A percentile compares a stretch with the other conserved stretches of the same genome.
Conservation (phyloP, 2,797 vertebrate species). For the Botia almorhae region DNA sequence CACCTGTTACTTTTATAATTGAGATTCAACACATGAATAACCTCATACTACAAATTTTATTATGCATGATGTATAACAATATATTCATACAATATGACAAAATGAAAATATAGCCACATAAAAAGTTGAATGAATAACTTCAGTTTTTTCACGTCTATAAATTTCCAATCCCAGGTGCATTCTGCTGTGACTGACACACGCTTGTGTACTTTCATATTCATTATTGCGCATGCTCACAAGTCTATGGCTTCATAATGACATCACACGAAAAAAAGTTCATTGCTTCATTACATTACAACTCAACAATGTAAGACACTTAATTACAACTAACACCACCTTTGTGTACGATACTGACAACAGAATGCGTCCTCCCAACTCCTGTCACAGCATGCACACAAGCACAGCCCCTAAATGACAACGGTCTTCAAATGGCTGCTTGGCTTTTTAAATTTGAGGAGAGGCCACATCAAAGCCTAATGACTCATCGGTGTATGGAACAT, state of each 20-base stretch:
- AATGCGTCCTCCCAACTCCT: slow-evolving; percentile 16
- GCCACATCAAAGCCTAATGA: slow-evolving; percentile 7
- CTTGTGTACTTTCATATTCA: background rate
- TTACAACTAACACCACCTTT: slow-evolving; percentile 7
- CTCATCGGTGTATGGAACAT: background rate
- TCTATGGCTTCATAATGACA: slow-evolving; percentile 10
- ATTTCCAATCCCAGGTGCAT: background rate
- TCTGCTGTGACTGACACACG: background rate
- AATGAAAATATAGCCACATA: too few species aligned
- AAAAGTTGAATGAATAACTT: too few species aligned
- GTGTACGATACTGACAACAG: slow-evolving; percentile 5
- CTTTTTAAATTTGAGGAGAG: slow-evolving; percentile 15
- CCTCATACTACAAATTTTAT: background rate
- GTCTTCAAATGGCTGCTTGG: background rate
- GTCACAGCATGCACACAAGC: slow-evolving; percentile 17
- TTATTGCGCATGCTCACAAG: background rate
- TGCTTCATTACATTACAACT: background rate
- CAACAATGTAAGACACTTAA: background rate
- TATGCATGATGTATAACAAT: background rate
- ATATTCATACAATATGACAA: background rate
- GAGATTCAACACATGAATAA: too few species aligned
- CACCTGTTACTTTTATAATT: background rate
- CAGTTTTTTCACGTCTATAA: background rate
- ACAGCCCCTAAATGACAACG: too few species aligned
- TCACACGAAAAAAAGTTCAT: background rate